Percentiles rank a stretch among this genome's conserved stretches.
phyloP scores from a whole-genome alignment of 2,797 vertebrate genomes.

The Borostomias antarcticus region DNA sequence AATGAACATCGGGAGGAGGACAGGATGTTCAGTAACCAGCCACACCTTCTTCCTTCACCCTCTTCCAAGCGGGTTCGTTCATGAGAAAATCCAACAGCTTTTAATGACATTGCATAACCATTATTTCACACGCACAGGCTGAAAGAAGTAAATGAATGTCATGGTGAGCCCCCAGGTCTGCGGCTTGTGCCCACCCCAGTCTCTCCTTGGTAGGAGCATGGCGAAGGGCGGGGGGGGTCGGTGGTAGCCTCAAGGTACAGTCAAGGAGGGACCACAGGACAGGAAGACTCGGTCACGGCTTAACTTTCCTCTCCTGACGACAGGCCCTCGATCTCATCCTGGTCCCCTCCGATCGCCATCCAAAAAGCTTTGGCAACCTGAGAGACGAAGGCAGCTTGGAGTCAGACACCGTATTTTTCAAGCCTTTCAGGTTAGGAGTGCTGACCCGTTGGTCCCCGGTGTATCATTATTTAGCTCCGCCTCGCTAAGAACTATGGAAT shows the following conservation, averaged over 20 bases:
- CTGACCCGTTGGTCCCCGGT: too few relatives aligned
- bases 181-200: constrained; percentile 47
- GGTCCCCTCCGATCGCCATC: constrained; percentile 97
- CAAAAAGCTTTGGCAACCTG: constrained; percentile 99
- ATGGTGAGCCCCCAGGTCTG: constrained; percentile 14
- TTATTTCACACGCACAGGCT: neutral
- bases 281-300: constrained; percentile 41
- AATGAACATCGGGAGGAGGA: constrained; percentile 14
- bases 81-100: neutral
- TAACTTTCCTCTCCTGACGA: constrained; percentile 95
- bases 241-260: constrained; percentile 42
- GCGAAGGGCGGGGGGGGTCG: constrained; percentile 30
- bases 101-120: neutral
- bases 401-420: constrained; percentile 2
- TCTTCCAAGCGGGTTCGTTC: constrained; percentile 2
- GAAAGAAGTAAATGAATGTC: constrained; percentile 3
- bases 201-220: constrained; percentile 36
- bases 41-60: neutral
- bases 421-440: too few relatives aligned
- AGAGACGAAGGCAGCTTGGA: constrained; percentile 20
- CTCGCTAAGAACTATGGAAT: neutral
- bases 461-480: neutral
- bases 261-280: constrained; percentile 31
- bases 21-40: neutral
- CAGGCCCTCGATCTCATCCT: constrained; percentile 93